Evolutionary conservation across 1,140 invertebrate genomes (phyloP), one percentile per base, ranked within the genome.

Genomic region (Ridgeia piscesae): DNA sequence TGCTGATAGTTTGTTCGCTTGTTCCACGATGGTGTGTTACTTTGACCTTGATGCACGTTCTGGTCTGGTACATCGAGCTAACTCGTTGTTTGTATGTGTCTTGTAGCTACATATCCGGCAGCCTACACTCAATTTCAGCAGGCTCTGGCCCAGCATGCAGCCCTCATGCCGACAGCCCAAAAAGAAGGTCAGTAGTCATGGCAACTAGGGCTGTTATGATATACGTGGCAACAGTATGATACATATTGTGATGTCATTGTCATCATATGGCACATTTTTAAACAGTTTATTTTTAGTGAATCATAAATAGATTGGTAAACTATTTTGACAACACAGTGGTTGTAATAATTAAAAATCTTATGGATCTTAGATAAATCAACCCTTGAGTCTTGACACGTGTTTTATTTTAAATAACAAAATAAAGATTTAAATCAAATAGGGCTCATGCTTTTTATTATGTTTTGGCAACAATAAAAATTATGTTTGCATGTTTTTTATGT

Each of bases 71-170:
- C 58, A 77, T 77, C 58, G 48, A 77, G 58, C 58, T 77, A 77
- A 77, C 58, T 77, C 17, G 58, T 77, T 77, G 58, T 77, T 77
- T 77, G 58, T 77, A 77, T 77, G 58, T 92, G 17, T 77, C 58
- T 97, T 96, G 97, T 97, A 97, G 97, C 98, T 97, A 98, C 98
- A 96, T 99, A 98, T 96, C 98, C 98, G 96, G 98, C 98, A 96
- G 98, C 98, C 96, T 99, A 99, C 97, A 98, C 98, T 95, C 98
- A 99, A 97, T 98, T 98, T 97, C 98, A 98, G 96, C 98, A 99
- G 97, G 98, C 98, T 95, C 97, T 99, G 95, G 97, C 98, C 95
- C 98, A 98, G 96, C 98, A 98, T 96, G 97, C 98, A 97, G 97
- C 98, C 94, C 98, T 94, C 34, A 93, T 96, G 34, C 97, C 98